phyloP scores from a whole-genome alignment of 1,140 invertebrate genomes.

The Neodiprion fabricii region DNA sequence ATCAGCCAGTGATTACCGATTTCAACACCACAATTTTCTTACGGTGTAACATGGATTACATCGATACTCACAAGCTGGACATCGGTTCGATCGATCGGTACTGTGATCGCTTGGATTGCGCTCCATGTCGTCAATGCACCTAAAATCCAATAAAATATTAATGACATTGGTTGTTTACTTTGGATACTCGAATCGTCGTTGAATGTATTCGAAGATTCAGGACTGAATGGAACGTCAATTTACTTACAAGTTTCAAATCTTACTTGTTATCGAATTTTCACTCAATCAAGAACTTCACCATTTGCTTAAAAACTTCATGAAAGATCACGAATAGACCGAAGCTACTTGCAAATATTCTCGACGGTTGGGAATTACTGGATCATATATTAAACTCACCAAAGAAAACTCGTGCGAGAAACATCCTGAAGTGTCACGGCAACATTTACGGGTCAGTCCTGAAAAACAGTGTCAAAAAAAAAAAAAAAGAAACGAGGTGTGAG shows the following conservation, averaged over 20 bases:
- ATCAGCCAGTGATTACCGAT: no score
- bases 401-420: background rate
- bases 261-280: no score
- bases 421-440: background rate
- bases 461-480: background rate
- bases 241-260: no score
- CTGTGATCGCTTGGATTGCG: slow-evolving; percentile 46
- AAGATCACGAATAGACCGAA: no score
- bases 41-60: background rate
- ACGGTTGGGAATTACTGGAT: no score
- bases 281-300: no score
- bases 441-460: background rate
- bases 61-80: slow-evolving; percentile 44
- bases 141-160: slow-evolving; percentile 24
- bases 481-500: background rate
- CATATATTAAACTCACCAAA: background rate
- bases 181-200: background rate
- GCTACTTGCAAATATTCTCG: no score
- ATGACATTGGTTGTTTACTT: background rate
- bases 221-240: no score
- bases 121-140: slow-evolving; percentile 43
- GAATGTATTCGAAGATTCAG: no score
- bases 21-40: no score
- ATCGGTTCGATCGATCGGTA: slow-evolving; percentile 52
- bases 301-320: no score